Evolutionary conservation across 2,888 invertebrate species (phyloP).

Genomic region (Andrena flavipes): DNA sequence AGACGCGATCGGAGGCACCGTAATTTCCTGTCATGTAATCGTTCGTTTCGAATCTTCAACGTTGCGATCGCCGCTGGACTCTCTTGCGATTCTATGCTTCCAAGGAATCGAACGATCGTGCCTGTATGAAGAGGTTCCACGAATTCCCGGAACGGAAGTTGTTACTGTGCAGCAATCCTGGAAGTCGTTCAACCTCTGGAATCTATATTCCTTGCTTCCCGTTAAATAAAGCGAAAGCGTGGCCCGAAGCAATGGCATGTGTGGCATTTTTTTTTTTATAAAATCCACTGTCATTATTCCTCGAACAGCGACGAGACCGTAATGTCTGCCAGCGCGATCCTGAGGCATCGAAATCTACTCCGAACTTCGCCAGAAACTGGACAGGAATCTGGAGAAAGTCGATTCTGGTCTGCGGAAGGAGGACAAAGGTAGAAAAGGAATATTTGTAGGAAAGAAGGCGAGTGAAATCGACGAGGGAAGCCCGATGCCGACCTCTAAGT

Average conservation of each 20-base stretch:
- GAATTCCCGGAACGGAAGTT: conserved; percentile 18
- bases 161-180: background rate
- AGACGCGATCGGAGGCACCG: conserved; percentile 66
- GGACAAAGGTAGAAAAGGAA: conserved; percentile 27
- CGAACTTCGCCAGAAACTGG: conserved; percentile 69
- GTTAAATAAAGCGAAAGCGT: conserved; percentile 17
- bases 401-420: conserved; percentile 48
- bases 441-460: background rate
- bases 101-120: conserved; percentile 31
- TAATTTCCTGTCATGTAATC: conserved; percentile 77
- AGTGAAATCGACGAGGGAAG: conserved; percentile 53
- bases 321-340: conserved; percentile 26
- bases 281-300: background rate
- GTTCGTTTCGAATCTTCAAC: conserved; percentile 66
- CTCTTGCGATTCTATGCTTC: conserved; percentile 53
- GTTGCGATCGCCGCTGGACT: conserved; percentile 39
- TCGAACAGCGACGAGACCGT: background rate
- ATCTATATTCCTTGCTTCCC: conserved; percentile 1
- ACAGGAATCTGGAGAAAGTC: conserved; percentile 63
- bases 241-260: background rate
- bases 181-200: background rate
- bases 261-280: background rate
- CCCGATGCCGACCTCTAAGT: conserved; percentile 13
- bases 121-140: conserved; percentile 6
- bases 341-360: conserved; percentile 71